Base-by-base conservation (phyloP, 2,113 vertebrate genomes). In the Brachirus orientalis region DNA sequence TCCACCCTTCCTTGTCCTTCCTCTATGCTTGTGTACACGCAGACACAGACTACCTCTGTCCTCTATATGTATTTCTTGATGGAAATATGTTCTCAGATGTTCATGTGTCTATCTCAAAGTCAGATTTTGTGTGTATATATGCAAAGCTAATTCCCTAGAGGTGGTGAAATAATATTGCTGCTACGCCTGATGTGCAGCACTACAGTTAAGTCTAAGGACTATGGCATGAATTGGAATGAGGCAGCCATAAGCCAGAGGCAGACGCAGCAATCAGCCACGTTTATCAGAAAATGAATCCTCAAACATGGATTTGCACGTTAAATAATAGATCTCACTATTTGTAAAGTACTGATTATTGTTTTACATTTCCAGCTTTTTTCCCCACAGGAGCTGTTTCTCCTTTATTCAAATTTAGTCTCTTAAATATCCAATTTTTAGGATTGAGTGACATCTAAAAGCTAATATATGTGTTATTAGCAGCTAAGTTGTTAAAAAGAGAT, bases 281-380 rank as follows among this genome's bases (percentile, higher is more conserved):
- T 76, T 66, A 77, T 86, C 69, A 83, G 56, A 75, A 86, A 84
- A 73, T 75, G 1, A 73, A 74, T 82, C 51, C 37, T 28, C 53
- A 50, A 37, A 80, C 48, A 38, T 4, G 10, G 61, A 57, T 46
- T 41, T 11, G 36, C 41, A 28, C 2, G 28, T 28, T n/a, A n/a
- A n/a, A n/a, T n/a, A n/a, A n/a, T n/a, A n/a, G n/a, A n/a, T n/a
- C n/a, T n/a, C n/a, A 16, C 45, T 50, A n/a, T 58, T 72, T 11
- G 50, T 45, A 11, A 65, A 57, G 40, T 43, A 4, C 55, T n/a
- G 10, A 69, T 62, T 62, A 8, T 18, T 68, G 36, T 12, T 53
- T 6, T n/a, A 35, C 12, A 11, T 41, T 12, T 37, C n/a, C 16
- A 35, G 19, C 37, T 57, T 50, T 40, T 10, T 19, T 46, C 64